Conservation (phyloP, 1,140 invertebrate species). For the Lepidurus packardi region DNA sequence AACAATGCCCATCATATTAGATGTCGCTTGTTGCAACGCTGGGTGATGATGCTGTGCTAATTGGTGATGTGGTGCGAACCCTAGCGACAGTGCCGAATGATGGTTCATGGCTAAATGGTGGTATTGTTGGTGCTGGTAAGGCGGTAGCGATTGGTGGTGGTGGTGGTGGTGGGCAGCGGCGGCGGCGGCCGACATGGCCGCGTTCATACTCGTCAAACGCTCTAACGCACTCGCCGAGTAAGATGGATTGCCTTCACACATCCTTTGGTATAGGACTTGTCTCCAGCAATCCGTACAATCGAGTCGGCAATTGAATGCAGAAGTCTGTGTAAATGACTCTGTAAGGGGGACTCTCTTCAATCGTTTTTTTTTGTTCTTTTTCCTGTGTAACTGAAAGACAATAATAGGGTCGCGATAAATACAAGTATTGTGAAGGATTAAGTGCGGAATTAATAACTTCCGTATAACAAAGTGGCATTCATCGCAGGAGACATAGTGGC, state of each 20-base stretch:
- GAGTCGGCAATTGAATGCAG: neutral
- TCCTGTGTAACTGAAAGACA: neutral
- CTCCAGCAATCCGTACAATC: neutral
- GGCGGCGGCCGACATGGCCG: constrained; percentile 30
- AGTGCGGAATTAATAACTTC: constrained; percentile 15
- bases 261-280: neutral
- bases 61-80: constrained; percentile 28
- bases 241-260: constrained; percentile 31
- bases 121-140: constrained; percentile 31
- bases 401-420: neutral
- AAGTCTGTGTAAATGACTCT: neutral
- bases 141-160: constrained; percentile 29
- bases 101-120: constrained; percentile 27
- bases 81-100: constrained; percentile 25
- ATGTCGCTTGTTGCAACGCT: constrained; percentile 23
- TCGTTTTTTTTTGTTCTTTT: neutral
- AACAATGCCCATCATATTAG: constrained; percentile 10
- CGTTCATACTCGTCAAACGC: constrained; percentile 34
- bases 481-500: neutral
- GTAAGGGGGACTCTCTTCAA: neutral
- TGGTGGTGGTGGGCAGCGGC: constrained; percentile 33
- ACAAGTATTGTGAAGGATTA: neutral
- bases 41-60: constrained; percentile 28
- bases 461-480: neutral
- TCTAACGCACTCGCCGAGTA: constrained; percentile 29